Conservation (phyloP, 2,113 vertebrate species). For the Prinia subflava region DNA sequence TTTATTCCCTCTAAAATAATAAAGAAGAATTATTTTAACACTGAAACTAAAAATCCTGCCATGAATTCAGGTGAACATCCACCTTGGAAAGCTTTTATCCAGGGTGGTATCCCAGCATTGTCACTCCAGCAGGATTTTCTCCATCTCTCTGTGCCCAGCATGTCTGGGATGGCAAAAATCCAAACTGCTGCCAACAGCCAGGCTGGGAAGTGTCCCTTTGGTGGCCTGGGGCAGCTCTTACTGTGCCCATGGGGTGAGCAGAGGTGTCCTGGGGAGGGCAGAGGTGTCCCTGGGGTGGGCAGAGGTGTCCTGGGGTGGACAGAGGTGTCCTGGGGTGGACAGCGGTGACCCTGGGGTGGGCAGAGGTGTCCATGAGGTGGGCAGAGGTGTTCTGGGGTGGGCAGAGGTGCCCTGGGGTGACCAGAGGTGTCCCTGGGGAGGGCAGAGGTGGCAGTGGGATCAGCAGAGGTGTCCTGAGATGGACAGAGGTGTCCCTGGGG, state of each 20-base stretch:
- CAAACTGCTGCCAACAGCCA: background rate
- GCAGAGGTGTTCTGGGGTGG: too few species aligned
- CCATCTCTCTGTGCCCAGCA: background rate
- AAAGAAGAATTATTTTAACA: background rate
- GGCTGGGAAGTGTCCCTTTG: background rate
- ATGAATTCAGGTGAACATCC: rapidly evolving
- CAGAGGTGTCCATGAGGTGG: too few species aligned
- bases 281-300: too few species aligned
- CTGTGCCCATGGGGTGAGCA: background rate
- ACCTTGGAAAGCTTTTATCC: background rate
- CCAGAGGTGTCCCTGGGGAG: too few species aligned
- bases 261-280: too few species aligned
- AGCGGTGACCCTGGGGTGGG: too few species aligned
- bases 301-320: too few species aligned
- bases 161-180: background rate
- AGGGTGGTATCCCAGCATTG: rapidly evolving
- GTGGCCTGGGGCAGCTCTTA: rapidly evolving
- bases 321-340: too few species aligned
- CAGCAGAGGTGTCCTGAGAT: background rate
- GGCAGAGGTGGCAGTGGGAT: too few species aligned
- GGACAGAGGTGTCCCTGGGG: background rate
- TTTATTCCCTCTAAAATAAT: background rate
- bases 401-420: background rate
- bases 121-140: background rate
- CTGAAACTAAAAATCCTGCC: background rate